phyloP scores from a whole-genome alignment of 2,113 vertebrate species.

The Phaethon lepturus region DNA sequence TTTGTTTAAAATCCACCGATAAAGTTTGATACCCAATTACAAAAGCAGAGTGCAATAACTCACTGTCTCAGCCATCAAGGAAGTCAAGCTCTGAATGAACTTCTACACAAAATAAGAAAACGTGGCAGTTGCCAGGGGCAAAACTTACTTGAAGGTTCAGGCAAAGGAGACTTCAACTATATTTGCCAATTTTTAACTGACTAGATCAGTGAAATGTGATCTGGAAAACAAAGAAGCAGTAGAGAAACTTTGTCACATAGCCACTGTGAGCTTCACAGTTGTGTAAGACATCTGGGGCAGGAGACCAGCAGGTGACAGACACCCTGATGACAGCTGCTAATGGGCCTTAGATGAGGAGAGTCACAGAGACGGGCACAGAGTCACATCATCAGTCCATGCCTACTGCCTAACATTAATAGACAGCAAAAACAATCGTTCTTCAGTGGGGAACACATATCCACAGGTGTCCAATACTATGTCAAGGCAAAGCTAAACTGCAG shows the following conservation, averaged over 20 bases:
- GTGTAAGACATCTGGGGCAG: neutral
- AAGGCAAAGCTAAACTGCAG: neutral
- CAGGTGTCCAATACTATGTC: neutral
- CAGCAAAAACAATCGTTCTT: neutral
- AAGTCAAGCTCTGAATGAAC: neutral
- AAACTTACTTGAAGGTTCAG: neutral
- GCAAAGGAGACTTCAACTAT: neutral
- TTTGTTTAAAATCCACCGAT: neutral
- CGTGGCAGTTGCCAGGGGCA: neutral
- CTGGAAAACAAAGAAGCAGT: neutral
- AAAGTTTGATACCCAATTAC: neutral
- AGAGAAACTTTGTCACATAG: neutral
- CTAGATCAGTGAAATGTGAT: neutral
- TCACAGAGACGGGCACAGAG: neutral
- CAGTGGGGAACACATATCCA: accelerated
- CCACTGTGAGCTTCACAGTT: neutral
- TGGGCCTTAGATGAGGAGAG: neutral
- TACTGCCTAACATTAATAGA: neutral
- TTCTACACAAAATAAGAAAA: neutral
- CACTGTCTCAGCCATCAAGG: neutral
- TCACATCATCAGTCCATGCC: accelerated
- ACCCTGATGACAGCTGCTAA: neutral
- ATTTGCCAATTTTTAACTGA: neutral
- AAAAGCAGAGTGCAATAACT: neutral
- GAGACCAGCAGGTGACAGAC: neutral